phyloP scores from a whole-genome alignment of 1,140 invertebrate species.

The Achroia grisella region DNA sequence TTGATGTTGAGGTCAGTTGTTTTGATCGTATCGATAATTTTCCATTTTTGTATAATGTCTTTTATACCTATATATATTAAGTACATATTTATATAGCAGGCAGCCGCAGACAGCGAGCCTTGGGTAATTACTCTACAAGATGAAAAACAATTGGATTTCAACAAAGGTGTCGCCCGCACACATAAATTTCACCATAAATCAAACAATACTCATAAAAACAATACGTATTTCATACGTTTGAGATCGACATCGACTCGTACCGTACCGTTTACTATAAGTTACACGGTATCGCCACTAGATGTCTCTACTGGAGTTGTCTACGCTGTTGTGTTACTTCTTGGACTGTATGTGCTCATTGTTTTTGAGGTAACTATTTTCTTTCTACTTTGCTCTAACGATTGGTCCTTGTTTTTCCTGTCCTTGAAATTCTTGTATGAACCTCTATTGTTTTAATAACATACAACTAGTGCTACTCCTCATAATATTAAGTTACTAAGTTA shows the following conservation, averaged over 20 bases:
- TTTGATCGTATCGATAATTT: too few relatives aligned
- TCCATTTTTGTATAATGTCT: too few relatives aligned
- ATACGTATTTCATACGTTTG: not conserved
- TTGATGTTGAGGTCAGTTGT: too few relatives aligned
- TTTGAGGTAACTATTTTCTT: conserved; percentile 80
- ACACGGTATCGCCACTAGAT: conserved; percentile 77
- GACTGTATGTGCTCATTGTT: conserved; percentile 86
- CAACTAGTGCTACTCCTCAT: too few relatives aligned
- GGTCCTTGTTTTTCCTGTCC: too few relatives aligned
- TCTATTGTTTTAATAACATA: too few relatives aligned
- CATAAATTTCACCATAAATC: not conserved
- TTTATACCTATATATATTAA: too few relatives aligned
- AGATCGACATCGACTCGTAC: conserved; percentile 29
- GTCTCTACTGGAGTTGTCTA: conserved; percentile 78
- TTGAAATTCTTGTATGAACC: too few relatives aligned
- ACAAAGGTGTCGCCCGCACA: not conserved
- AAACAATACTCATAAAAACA: not conserved
- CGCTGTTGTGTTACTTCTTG: conserved; percentile 79
- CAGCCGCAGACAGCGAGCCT: conserved; percentile 9
- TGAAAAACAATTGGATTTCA: conserved; percentile 11
- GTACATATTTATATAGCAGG: conserved; percentile 15
- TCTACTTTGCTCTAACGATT: too few relatives aligned
- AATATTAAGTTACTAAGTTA: too few relatives aligned
- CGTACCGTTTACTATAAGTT: conserved; percentile 75
- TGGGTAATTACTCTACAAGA: conserved; percentile 28